phyloP scores from a whole-genome alignment of 2,888 invertebrate species.

The Phyllotreta striolata region DNA sequence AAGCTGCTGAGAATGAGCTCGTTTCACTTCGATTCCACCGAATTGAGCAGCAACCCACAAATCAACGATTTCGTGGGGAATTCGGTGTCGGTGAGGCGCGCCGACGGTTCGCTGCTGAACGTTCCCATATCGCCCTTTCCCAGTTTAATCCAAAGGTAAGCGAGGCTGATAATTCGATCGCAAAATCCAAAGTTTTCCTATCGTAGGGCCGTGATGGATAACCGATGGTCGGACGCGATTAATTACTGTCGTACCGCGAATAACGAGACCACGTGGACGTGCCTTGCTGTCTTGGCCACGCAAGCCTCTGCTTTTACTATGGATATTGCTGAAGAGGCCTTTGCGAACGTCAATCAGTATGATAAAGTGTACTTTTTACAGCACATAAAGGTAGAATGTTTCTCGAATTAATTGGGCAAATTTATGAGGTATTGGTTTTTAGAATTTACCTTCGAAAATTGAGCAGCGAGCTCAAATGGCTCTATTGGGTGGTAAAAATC shows the following conservation, averaged over 20 bases:
- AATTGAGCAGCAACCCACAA: constrained; percentile 86
- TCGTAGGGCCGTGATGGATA: constrained; percentile 71
- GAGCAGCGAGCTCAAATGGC: constrained; percentile 74
- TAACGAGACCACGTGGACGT: constrained; percentile 87
- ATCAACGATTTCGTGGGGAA: constrained; percentile 85
- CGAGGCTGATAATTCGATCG: not conserved
- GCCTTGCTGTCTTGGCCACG: constrained; percentile 90
- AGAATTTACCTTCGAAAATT: constrained; percentile 64
- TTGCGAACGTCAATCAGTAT: constrained; percentile 85
- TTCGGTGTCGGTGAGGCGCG: constrained; percentile 82
- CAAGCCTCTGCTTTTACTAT: constrained; percentile 78
- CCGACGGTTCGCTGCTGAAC: constrained; percentile 87
- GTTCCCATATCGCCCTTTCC: constrained; percentile 77
- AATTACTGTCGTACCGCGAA: constrained; percentile 58
- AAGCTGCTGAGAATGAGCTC: constrained; percentile 72
- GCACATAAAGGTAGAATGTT: constrained; percentile 72
- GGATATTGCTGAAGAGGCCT: constrained; percentile 93
- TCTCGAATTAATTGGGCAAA: no score
- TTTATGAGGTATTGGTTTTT: constrained; percentile 6
- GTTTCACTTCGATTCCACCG: constrained; percentile 66
- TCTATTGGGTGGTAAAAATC: constrained; percentile 71
- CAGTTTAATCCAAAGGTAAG: constrained; percentile 63
- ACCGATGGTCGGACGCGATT: constrained; percentile 71
- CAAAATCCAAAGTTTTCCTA: not conserved
- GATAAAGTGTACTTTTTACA: constrained; percentile 89